Percentiles rank a stretch among this genome's conserved stretches.
These are phyloP conservation scores for Idaea straminata DNA, from an alignment of 2,888 invertebrate genomes.

Conservation along the genomic window DNA sequence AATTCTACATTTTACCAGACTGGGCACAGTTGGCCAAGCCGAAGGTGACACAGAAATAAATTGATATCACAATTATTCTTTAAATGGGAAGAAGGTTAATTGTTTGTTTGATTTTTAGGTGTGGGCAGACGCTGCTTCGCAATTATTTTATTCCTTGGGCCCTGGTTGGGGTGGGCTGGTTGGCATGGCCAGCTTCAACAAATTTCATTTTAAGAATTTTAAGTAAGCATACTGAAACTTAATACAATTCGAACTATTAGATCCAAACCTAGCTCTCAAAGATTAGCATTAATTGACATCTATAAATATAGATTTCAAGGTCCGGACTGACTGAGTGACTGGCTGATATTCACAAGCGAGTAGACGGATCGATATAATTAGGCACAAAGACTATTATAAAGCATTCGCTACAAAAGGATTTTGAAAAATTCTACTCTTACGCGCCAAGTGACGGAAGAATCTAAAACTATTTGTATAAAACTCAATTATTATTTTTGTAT, in stretches of 20 bases:
- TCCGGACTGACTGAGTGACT: not conserved
- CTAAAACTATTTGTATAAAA: no score
- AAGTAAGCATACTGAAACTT: conserved; percentile 52
- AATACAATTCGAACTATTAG: not conserved
- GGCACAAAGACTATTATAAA: no score
- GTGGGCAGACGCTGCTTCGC: conserved; percentile 96
- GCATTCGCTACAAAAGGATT: no score
- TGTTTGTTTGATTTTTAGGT: conserved; percentile 75
- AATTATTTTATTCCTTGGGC: conserved; percentile 94
- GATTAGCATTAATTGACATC: not conserved
- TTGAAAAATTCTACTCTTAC: no score
- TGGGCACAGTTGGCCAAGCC: conserved; percentile 88
- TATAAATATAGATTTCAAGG: not conserved
- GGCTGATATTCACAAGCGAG: no score
- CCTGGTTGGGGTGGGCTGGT: conserved; percentile 93
- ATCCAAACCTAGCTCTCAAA: no score
- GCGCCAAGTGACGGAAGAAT: no score
- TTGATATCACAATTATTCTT: not conserved
- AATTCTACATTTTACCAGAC: conserved; percentile 88
- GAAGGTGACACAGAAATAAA: conserved; percentile 71
- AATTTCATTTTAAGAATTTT: conserved; percentile 86
- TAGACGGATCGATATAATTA: no score
- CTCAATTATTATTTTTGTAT: no score
- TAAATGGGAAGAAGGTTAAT: not conserved
- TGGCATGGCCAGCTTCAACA: conserved; percentile 92